Conservation (phyloP, 2,888 invertebrate species). For the Phaedon cochleariae region DNA sequence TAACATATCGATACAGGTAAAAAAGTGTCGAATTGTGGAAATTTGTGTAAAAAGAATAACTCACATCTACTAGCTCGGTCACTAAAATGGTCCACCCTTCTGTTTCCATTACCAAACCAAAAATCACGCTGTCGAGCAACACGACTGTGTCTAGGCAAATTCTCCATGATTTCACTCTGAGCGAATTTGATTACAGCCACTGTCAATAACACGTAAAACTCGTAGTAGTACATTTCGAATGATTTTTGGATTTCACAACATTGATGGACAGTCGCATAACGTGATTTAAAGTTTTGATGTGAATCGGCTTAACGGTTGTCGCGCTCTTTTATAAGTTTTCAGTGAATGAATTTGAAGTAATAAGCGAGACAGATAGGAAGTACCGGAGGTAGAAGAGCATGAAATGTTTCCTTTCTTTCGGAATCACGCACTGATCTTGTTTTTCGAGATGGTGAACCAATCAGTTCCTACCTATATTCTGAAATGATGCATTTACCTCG, state of each 20-base stretch:
- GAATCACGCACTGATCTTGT: background rate
- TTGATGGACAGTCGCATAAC: no score
- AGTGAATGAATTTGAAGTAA: background rate
- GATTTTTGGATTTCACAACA: background rate
- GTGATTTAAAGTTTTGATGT: no score
- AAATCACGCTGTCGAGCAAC: background rate
- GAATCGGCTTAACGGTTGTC: background rate
- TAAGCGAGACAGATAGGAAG: background rate
- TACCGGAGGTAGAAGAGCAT: background rate
- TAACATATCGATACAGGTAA: no score
- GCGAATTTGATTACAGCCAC: background rate
- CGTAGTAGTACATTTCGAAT: background rate
- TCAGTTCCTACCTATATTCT: no score
- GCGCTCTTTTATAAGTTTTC: background rate
- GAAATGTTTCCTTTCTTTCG: background rate
- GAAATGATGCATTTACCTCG: no score
- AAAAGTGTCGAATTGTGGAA: background rate
- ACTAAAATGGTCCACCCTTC: background rate
- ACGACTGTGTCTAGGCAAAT: background rate
- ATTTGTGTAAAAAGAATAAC: background rate
- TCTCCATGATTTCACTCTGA: background rate
- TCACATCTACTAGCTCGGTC: background rate
- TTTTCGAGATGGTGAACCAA: no score
- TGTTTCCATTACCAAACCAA: background rate
- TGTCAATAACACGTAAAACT: background rate